Percentiles rank a stretch among this genome's conserved stretches.
Evolutionary conservation across 2,797 vertebrate genomes (phyloP).

Genomic region (Spizella passerina): DNA sequence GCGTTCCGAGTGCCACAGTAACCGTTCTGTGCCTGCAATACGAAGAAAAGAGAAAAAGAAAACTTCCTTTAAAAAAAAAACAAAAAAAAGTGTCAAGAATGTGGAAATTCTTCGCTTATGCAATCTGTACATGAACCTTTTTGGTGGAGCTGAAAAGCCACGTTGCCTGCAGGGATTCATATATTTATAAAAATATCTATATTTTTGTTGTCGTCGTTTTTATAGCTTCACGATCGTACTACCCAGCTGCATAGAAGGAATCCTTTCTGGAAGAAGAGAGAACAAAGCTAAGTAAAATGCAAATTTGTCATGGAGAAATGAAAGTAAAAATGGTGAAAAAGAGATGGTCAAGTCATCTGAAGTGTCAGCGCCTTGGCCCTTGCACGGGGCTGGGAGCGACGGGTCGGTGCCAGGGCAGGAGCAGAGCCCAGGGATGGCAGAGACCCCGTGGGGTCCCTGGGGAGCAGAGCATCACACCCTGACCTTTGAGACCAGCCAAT

Average conservation of each 20-base stretch:
- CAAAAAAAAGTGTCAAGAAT: conserved; percentile 47
- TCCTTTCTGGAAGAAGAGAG: conserved; percentile 2
- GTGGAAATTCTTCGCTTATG: conserved; percentile 65
- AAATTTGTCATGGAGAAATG: background rate
- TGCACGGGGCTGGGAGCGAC: background rate
- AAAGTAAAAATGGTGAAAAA: background rate
- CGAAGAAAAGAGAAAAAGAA: background rate
- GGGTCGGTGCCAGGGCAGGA: background rate
- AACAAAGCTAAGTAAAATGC: background rate
- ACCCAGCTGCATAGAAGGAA: conserved; percentile 33
- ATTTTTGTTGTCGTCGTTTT: conserved; percentile 67
- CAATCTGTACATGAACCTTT: conserved; percentile 69
- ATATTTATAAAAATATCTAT: conserved; percentile 66
- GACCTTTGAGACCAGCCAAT: background rate
- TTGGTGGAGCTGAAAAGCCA: conserved; percentile 65
- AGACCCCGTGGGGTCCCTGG: background rate
- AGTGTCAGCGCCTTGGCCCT: background rate
- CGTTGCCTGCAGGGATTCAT: conserved; percentile 71
- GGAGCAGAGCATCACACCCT: background rate
- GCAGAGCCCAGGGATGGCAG: background rate
- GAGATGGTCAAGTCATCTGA: background rate
- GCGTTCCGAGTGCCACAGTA: background rate
- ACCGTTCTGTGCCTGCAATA: background rate
- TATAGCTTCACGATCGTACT: conserved; percentile 26
- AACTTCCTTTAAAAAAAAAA: background rate